These are phyloP conservation scores for Erythrolamprus reginae DNA, from an alignment of 2,113 vertebrate species.

Conservation along the genomic window DNA sequence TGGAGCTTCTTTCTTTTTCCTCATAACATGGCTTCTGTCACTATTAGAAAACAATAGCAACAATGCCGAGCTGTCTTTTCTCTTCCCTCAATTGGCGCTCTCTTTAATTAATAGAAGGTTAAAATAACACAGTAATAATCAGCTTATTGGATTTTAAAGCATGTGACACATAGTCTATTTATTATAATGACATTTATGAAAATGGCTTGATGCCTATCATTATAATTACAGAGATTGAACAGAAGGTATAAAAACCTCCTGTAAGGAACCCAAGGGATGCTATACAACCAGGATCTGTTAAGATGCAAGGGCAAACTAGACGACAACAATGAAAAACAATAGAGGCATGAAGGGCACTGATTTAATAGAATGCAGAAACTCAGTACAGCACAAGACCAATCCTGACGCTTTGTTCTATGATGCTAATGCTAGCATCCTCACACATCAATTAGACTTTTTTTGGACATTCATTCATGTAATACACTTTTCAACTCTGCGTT, in stretches of 20 bases:
- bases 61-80: neutral
- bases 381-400: neutral
- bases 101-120: conserved; percentile 29
- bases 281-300: neutral
- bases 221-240: conserved; percentile 4
- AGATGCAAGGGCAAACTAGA: conserved; percentile 5
- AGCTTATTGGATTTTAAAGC: conserved; percentile 38
- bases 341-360: neutral
- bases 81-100: neutral
- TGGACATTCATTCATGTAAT: neutral
- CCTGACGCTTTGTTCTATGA: neutral
- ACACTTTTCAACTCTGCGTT: neutral
- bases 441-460: neutral
- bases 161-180: neutral
- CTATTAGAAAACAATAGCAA: neutral
- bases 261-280: conserved; percentile 2
- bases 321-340: neutral
- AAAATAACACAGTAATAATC: conserved; percentile 36
- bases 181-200: conserved; percentile 31
- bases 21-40: neutral
- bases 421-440: neutral
- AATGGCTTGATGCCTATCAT: conserved; percentile 26
- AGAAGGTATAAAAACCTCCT: neutral
- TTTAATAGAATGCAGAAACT: neutral
- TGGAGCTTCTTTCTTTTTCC: neutral